phyloP scores from a whole-genome alignment of 2,888 invertebrate species.

The Meganola albula region DNA sequence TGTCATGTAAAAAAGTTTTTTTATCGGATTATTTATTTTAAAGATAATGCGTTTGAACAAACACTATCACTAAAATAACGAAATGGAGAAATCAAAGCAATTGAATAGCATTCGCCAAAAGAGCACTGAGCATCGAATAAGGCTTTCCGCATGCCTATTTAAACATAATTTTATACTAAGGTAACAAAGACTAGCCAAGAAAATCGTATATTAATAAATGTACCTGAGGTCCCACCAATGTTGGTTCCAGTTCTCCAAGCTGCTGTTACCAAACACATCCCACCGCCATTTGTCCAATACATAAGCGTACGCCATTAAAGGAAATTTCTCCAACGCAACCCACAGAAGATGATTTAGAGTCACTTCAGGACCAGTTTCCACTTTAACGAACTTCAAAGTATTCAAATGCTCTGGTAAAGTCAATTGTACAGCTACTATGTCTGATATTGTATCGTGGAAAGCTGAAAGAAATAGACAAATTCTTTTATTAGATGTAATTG shows the following conservation, averaged over 20 bases:
- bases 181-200: too few species aligned
- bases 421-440: conserved; percentile 78
- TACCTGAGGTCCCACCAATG: conserved; percentile 71
- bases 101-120: too few species aligned
- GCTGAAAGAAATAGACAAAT: conserved; percentile 61
- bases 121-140: too few species aligned
- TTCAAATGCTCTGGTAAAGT: conserved; percentile 71
- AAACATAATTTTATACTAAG: too few species aligned
- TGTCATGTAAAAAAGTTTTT: too few species aligned
- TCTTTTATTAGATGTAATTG: too few species aligned
- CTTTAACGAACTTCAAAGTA: conserved; percentile 56
- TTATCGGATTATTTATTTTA: too few species aligned
- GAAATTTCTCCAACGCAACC: conserved; percentile 64
- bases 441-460: conserved; percentile 81
- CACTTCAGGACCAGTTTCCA: conserved; percentile 50
- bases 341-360: conserved; percentile 61
- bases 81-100: too few species aligned
- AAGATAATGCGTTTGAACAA: too few species aligned
- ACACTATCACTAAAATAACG: too few species aligned
- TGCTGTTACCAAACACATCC: conserved; percentile 59
- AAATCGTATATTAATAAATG: too few species aligned
- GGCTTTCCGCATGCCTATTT: too few species aligned
- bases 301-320: conserved; percentile 65
- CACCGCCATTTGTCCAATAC: conserved; percentile 67
- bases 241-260: conserved; percentile 57